Conservation (phyloP, 2,888 invertebrate genomes). For the Antheraea yamamai region DNA sequence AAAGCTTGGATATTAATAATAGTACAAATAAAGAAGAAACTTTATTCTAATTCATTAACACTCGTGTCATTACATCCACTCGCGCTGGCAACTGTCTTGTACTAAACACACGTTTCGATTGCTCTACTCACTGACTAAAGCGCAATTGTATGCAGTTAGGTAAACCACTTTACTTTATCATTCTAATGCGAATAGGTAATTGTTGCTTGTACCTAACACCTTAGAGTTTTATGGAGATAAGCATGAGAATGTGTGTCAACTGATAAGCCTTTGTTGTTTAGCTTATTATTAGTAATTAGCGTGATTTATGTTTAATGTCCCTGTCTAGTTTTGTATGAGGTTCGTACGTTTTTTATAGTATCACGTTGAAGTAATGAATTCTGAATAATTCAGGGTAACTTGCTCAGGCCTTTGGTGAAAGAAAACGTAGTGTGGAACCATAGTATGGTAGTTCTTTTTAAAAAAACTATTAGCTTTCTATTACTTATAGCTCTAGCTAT, state of each 20-base stretch:
- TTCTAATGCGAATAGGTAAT: neutral
- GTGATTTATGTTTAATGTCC: neutral
- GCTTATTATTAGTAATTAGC: neutral
- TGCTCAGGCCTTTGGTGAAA: no score
- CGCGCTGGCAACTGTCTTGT: neutral
- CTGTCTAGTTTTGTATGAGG: no score
- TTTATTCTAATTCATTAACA: neutral
- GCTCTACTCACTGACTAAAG: neutral
- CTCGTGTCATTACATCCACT: neutral
- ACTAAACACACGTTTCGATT: neutral
- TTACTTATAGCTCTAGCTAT: no score
- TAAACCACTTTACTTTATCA: constrained; percentile 12
- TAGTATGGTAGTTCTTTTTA: no score
- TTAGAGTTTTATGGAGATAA: constrained; percentile 7
- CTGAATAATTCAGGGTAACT: no score
- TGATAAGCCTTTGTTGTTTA: neutral
- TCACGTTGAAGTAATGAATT: no score
- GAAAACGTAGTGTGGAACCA: no score
- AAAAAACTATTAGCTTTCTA: no score
- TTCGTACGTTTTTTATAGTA: no score
- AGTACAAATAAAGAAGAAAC: neutral
- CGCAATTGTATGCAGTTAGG: constrained; percentile 3
- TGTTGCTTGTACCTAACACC: constrained; percentile 6
- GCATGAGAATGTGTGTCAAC: neutral
- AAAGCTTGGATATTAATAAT: neutral